A percentile compares a stretch with the other conserved stretches of the same genome.
phyloP scores from a whole-genome alignment of 1,140 invertebrate genomes.

The Mya arenaria region DNA sequence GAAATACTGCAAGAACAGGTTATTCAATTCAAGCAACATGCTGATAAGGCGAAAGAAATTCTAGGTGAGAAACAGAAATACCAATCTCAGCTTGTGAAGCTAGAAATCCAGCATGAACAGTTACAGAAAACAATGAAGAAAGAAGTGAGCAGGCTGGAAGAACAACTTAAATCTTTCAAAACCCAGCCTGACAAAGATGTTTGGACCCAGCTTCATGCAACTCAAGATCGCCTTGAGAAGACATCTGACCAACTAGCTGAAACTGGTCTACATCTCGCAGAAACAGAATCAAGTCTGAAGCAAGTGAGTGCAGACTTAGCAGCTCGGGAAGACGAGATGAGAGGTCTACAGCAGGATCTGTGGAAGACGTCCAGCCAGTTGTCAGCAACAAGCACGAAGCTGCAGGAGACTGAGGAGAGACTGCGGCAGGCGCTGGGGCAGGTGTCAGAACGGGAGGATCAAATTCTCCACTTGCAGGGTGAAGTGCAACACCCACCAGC shows the following conservation, averaged over 20 bases:
- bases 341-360: conserved; percentile 37
- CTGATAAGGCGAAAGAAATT: conserved; percentile 43
- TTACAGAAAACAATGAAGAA: conserved; percentile 49
- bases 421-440: conserved; percentile 49
- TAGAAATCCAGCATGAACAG: conserved; percentile 48
- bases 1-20: conserved; percentile 49
- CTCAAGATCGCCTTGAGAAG: conserved; percentile 56
- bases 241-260: conserved; percentile 49
- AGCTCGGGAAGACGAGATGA: conserved; percentile 12
- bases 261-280: conserved; percentile 36
- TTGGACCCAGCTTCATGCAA: conserved; percentile 53
- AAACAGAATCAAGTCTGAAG: conserved; percentile 35
- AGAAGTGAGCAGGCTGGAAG: conserved; percentile 43
- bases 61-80: conserved; percentile 49
- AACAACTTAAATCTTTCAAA: conserved; percentile 38
- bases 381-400: conserved; percentile 45
- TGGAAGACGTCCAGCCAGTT: conserved; percentile 48
- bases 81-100: conserved; percentile 48
- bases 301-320: conserved; percentile 20
- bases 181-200: conserved; percentile 39
- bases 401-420: conserved; percentile 60
- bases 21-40: conserved; percentile 27
- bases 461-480: conserved; percentile 59
- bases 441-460: conserved; percentile 61
- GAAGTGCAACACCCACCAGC: conserved; percentile 52